A percentile compares a stretch with the other conserved stretches of the same genome.
Evolutionary conservation across 2,888 invertebrate species (phyloP).

Genomic region (Polyommatus icarus): DNA sequence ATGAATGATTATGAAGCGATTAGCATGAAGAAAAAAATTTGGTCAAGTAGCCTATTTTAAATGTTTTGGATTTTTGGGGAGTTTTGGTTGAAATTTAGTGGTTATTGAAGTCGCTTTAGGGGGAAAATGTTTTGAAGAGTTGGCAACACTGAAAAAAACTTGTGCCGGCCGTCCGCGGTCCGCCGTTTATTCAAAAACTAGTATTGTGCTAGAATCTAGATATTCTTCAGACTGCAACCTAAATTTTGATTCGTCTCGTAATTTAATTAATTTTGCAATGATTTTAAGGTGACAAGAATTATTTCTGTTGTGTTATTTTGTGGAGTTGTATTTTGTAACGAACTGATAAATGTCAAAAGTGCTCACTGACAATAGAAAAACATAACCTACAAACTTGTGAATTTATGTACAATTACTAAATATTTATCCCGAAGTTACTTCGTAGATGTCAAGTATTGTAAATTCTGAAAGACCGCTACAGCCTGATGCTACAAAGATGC

Average conservation of each 20-base stretch:
- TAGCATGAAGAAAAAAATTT: no score
- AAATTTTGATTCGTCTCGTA: neutral
- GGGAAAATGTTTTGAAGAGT: no score
- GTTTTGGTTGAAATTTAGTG: no score
- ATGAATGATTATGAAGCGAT: no score
- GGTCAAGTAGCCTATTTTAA: no score
- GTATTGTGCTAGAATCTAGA: no score
- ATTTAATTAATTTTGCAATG: conserved; percentile 18
- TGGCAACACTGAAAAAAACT: neutral
- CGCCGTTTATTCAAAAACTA: conserved; percentile 14
- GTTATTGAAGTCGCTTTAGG: no score
- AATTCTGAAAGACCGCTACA: conserved; percentile 57
- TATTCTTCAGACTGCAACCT: neutral
- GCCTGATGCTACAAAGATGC: conserved; percentile 70
- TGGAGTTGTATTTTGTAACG: neutral
- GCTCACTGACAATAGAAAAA: conserved; percentile 38
- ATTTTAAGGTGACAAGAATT: neutral
- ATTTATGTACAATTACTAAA: conserved; percentile 41
- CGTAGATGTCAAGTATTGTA: conserved; percentile 70
- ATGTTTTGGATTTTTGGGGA: no score
- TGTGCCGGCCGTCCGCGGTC: neutral
- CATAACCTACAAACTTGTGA: conserved; percentile 38
- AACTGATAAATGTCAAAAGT: conserved; percentile 26
- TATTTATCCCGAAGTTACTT: conserved; percentile 49
- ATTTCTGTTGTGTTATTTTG: neutral